Evolutionary conservation across 2,797 vertebrate genomes (phyloP).

Genomic region (Tympanoctomys barrerae): DNA sequence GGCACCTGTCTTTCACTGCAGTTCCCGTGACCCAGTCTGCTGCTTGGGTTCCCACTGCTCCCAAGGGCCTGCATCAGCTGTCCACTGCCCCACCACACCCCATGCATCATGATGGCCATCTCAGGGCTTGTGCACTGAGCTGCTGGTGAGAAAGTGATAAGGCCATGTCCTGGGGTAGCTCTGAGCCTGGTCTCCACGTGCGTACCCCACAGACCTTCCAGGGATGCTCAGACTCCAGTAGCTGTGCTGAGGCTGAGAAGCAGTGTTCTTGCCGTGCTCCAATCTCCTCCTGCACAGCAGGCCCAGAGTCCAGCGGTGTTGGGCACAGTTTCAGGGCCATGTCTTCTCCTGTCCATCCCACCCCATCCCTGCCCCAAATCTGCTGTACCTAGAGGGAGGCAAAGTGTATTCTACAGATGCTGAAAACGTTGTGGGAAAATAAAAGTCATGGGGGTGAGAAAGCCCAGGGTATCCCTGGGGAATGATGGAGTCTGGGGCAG

Average conservation of each 20-base stretch:
- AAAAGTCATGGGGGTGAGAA: not conserved
- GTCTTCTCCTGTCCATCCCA: not conserved
- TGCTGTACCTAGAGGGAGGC: not conserved
- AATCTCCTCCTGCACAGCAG: too few species aligned
- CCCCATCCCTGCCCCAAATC: not conserved
- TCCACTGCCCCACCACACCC: not conserved
- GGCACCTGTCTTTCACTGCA: not conserved
- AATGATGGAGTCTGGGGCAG: not conserved
- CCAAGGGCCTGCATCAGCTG: not conserved
- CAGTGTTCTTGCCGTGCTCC: rapidly evolving
- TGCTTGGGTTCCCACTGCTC: not conserved
- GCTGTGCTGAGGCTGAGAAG: not conserved
- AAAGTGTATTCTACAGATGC: not conserved
- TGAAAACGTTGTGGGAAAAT: not conserved
- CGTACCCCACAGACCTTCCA: rapidly evolving
- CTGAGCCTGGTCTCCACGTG: not conserved
- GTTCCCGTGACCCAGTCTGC: rapidly evolving
- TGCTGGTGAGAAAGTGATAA: not conserved
- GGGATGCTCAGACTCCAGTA: not conserved
- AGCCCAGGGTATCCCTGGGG: not conserved
- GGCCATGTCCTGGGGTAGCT: not conserved
- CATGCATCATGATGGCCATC: rapidly evolving
- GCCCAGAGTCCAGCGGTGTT: rapidly evolving
- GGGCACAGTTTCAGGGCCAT: rapidly evolving
- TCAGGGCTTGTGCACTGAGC: not conserved